Evolutionary conservation across 2,888 invertebrate genomes (phyloP), one percentile per base, ranked within the genome.

Genomic region (Drosophila leonis): DNA sequence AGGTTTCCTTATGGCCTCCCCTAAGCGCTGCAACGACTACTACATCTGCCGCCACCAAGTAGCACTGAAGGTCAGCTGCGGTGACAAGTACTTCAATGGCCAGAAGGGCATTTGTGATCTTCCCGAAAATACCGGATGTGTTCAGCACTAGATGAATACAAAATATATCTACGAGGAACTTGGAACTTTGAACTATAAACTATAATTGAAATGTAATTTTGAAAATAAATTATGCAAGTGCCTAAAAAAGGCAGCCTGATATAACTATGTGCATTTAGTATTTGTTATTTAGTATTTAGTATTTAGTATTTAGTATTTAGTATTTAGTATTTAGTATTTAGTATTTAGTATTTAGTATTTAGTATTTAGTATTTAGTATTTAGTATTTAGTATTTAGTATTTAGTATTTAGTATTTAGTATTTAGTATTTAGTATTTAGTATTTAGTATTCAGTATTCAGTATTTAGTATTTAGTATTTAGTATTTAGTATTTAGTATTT

Each of bases 61-160:
- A 7, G 81, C 90, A 1, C 35, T 89, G 6, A 75, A 65, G 52
- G 69, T 83, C 8, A 88, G 79, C 72, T 90, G 90, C 39, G 90
- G 90, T 6, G 74, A 79, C 1, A 80, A 73, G 37, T 84, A 86
- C 69, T 90, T 88, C 65, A 90, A 90, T 24, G 84, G 83, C 0
- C 61, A 75, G 37, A 90, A 83, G 65, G 90, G 89, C 29, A 76
- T 76, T 48, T 91, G 90, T 55, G 90, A 91, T 83, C 65, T 84
- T 15, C 91, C 90, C 1, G 80, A 88, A 66, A 88, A 91, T 59
- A 84, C 84, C 1, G 76, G 75, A 39, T 90, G 90, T 33, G 65
- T 80, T 27, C 88, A 75, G 48, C 70, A 70, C 9, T 79, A 77
- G 68, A 29, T 44, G 6, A 2, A 6, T 13, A n/a, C n/a, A 29